Conservation (phyloP, 1,140 invertebrate genomes). For the Megalopta genalis region DNA sequence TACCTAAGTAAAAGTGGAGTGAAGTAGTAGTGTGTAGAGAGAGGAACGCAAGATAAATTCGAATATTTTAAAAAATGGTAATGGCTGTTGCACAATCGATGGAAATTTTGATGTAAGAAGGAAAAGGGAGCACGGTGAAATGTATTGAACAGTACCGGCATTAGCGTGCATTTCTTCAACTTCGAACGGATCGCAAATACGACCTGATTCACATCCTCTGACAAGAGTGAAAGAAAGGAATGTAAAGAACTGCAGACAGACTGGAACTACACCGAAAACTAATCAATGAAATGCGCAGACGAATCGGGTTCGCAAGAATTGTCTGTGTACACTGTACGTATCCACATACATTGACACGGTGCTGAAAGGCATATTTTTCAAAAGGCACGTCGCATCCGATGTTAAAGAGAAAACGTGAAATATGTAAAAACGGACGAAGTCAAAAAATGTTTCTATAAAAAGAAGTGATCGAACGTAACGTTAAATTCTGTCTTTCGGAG, state of each 20-base stretch:
- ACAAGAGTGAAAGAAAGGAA: slow-evolving; percentile 17
- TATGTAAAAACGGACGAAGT: neutral
- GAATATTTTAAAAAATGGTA: slow-evolving; percentile 15
- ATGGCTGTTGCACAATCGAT: neutral
- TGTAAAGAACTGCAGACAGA: slow-evolving; percentile 2
- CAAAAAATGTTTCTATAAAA: slow-evolving; percentile 1
- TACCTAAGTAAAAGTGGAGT: slow-evolving; percentile 8
- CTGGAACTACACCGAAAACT: neutral
- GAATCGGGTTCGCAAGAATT: neutral
- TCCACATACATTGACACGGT: slow-evolving; percentile 5
- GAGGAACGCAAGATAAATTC: neutral
- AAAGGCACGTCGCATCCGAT: neutral
- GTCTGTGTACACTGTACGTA: neutral
- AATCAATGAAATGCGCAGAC: neutral
- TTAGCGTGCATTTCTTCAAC: slow-evolving; percentile 52
- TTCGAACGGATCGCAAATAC: slow-evolving; percentile 50
- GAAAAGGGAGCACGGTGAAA: slow-evolving; percentile 58
- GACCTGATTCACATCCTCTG: slow-evolving; percentile 17
- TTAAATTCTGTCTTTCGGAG: neutral
- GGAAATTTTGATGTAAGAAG: slow-evolving; percentile 28
- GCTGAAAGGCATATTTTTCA: neutral
- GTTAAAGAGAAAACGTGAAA: neutral
- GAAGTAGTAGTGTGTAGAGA: slow-evolving; percentile 7
- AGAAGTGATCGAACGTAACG: slow-evolving; percentile 1
- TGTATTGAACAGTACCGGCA: slow-evolving; percentile 44